Base-by-base conservation (phyloP, 2,888 invertebrate genomes). In the Stenodera caucasica region DNA sequence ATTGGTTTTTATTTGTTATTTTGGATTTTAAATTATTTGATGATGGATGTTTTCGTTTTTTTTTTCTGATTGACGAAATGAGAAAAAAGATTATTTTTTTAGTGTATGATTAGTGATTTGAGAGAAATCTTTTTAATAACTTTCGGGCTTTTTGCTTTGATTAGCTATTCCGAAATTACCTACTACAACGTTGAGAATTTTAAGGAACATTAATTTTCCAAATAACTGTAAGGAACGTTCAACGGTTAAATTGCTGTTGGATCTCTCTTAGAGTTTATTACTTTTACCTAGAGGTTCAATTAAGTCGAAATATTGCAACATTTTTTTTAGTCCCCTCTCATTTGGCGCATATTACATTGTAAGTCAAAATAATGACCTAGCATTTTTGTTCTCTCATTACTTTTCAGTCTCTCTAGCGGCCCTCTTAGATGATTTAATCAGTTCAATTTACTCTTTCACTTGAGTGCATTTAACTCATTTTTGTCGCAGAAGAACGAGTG, bases 271-370 rank as follows among this genome's bases (percentile, higher is more conserved):
- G 53, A 58, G 52, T 62, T 45, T 62, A 62, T 62, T 62, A 59
- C 62, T 56, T 61, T 63, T 63, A 63, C 63, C 59, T 63, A 59
- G 53, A 60, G 63, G 56, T 59, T 60, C 59, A 63, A 63, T 63
- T 63, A 63, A 60, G 54, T 60, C 59, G 63, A 63, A 63, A 63
- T 57, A 63, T 53, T 57, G 63, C 63, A 49, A 57, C 60, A 63
- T 63, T 63, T 63, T 63, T 63, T 51, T 26, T 26, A 49, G 45
- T 45, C 54, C 54, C 55, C 59, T 49, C 63, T 63, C 60, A 60
- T 63, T 63, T 60, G 33, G 59, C 54, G 63, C 63, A 60, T 60
- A 63, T 60, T 60, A 60, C 63, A 55, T 51, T 57, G 59, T 63
- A 60, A 63, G 54, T 60, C 63, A 63, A 60, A 60, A 60, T 63